Base-by-base conservation (phyloP, 2,113 vertebrate species). In the Lagenorhynchus albirostris region DNA sequence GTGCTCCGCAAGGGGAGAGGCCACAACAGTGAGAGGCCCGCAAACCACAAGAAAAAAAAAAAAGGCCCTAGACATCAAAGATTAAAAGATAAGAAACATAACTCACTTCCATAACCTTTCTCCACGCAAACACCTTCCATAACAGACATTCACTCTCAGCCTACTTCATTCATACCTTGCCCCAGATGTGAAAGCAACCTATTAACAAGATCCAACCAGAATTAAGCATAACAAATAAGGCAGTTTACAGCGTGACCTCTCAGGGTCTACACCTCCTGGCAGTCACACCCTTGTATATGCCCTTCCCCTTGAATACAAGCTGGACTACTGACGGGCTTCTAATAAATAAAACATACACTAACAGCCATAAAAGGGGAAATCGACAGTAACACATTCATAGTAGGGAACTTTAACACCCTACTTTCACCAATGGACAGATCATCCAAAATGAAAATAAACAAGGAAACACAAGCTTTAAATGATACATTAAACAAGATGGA, bases 91-190 rank as follows among this genome's bases (percentile, higher is more conserved):
- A 55, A 60, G 38, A 55, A 80, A 67, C 70, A 71, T 73, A 67
- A 77, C 62, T 89, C 47, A 68, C 9, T 73, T 93, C n/a, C 2
- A 50, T 31, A 84, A 76, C 7, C 4, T 74, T 74, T 93, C 63
- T 91, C 91, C 53, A 91, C 15, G n/a, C 33, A 85, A 94, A 77
- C 23, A 80, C n/a, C 79, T 97, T 80, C 38, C 87, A 85, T 88
- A 41, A 38, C 1, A 85, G 41, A 74, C n/a, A 86, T 6, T 18
- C 29, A 82, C 21, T 91, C 15, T 65, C 21, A 68, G 18, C 8
- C 70, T 47, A n/a, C 31, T 18, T 71, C 74, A 74, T 90, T 50
- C 41, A 38, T 9, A 58, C 55, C 26, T 86, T 65, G 4, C 6
- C 76, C 60, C 65, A 94, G 88, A 89, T 63, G 68, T n/a, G 60